A percentile compares a stretch with the other conserved stretches of the same genome.
These are phyloP conservation scores for Brachylomia viminalis DNA, from an alignment of 2,888 invertebrate genomes.

Conservation along the genomic window DNA sequence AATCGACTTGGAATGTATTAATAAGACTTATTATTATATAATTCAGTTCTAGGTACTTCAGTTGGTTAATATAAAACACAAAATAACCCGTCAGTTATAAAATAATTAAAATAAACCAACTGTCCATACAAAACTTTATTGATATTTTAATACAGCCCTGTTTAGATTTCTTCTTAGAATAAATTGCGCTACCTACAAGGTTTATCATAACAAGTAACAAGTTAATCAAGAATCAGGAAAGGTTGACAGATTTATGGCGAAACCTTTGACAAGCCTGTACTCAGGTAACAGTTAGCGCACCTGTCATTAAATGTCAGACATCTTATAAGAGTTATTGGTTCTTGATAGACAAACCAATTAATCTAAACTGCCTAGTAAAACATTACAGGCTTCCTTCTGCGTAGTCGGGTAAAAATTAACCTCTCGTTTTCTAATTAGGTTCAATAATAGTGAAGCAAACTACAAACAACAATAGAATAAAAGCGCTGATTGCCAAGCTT, in stretches of 20 bases:
- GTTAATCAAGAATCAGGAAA: slow-evolving; percentile 30
- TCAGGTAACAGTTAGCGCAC: slow-evolving; percentile 26
- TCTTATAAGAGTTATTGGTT: slow-evolving; percentile 28
- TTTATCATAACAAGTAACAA: slow-evolving; percentile 45
- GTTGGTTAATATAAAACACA: neutral
- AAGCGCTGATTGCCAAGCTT: neutral
- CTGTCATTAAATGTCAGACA: slow-evolving; percentile 27
- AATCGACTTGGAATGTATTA: too few relatives aligned
- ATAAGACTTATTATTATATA: too few relatives aligned
- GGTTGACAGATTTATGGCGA: slow-evolving; percentile 42
- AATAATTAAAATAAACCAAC: neutral
- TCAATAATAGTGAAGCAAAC: neutral
- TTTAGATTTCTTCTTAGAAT: slow-evolving; percentile 12
- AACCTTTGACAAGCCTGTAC: slow-evolving; percentile 23
- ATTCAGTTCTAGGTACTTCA: neutral
- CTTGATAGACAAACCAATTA: slow-evolving; percentile 11
- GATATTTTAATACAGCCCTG: slow-evolving; percentile 9
- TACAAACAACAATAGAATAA: neutral
- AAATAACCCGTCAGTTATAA: neutral
- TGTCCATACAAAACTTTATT: slow-evolving; percentile 12
- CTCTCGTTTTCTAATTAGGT: neutral
- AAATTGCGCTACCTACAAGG: slow-evolving; percentile 8
- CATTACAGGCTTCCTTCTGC: neutral
- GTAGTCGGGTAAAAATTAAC: neutral
- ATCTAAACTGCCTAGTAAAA: neutral